phyloP scores from a whole-genome alignment of 2,113 vertebrate species.

The Poeciliopsis turrubarensis region DNA sequence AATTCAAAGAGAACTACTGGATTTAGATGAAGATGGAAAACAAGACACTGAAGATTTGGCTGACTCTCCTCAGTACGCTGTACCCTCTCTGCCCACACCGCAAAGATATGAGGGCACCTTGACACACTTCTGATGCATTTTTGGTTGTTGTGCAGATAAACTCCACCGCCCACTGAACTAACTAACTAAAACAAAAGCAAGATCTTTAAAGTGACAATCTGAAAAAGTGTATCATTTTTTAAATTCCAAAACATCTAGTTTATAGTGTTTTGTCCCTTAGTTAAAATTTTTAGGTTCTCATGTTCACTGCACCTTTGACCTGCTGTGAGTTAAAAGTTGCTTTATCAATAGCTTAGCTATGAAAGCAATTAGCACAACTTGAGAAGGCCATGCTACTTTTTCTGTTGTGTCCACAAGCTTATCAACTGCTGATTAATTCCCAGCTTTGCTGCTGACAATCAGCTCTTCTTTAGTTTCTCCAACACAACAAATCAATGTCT shows the following conservation, averaged over 20 bases:
- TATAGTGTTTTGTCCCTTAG: too few relatives aligned
- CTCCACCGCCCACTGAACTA: slow-evolving; percentile 20
- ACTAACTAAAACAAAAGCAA: background rate
- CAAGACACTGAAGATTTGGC: slow-evolving; percentile 51
- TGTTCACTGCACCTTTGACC: background rate
- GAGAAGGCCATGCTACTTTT: slow-evolving; percentile 15
- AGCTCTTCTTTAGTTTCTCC: slow-evolving; percentile 11
- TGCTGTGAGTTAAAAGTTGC: background rate
- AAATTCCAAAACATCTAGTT: too few relatives aligned
- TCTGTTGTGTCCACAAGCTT: background rate
- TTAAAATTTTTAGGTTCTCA: too few relatives aligned
- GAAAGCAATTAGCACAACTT: background rate
- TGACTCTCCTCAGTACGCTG: slow-evolving; percentile 53
- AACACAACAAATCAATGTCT: slow-evolving; percentile 46
- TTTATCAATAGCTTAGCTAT: slow-evolving; percentile 7
- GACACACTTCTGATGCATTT: slow-evolving; percentile 70
- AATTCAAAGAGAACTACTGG: slow-evolving; percentile 45
- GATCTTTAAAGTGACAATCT: background rate
- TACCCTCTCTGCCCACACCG: slow-evolving; percentile 45
- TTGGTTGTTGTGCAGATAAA: slow-evolving; percentile 63
- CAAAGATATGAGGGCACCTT: slow-evolving; percentile 65
- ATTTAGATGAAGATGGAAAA: slow-evolving; percentile 65
- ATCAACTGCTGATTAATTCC: slow-evolving; percentile 1
- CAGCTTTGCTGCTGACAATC: slow-evolving; percentile 15
- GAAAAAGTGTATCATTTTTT: background rate